Conservation (phyloP, 2,113 vertebrate genomes). For the Numenius arquata region DNA sequence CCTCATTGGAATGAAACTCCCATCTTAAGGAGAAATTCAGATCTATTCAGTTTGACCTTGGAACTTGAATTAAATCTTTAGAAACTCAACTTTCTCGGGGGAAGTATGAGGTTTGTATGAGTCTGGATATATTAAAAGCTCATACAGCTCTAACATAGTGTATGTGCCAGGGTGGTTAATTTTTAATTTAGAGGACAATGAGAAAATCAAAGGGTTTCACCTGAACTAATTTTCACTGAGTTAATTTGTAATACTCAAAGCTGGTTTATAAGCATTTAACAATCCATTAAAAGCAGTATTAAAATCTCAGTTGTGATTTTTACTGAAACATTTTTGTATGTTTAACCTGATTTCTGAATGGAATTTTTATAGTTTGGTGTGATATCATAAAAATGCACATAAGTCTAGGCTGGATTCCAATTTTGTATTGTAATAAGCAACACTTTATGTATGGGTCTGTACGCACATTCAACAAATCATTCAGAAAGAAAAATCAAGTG, state of each 20-base stretch:
- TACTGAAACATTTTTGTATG: slow-evolving; percentile 10
- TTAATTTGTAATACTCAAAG: slow-evolving; percentile 72
- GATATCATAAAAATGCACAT: slow-evolving; percentile 57
- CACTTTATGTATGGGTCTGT: slow-evolving; percentile 53
- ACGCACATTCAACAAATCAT: slow-evolving; percentile 52
- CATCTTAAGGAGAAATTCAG: slow-evolving; percentile 80
- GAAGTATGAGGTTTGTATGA: slow-evolving; percentile 75
- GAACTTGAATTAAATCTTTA: slow-evolving; percentile 83
- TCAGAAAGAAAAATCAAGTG: slow-evolving; percentile 54
- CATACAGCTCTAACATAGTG: slow-evolving; percentile 33
- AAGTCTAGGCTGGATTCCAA: slow-evolving; percentile 36
- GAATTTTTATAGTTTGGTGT: slow-evolving; percentile 48
- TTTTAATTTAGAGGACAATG: slow-evolving; percentile 79
- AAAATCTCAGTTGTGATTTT: slow-evolving; percentile 15
- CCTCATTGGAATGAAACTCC: slow-evolving; percentile 81
- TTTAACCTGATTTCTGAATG: slow-evolving; percentile 56
- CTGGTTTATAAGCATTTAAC: slow-evolving; percentile 63
- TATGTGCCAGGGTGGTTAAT: slow-evolving; percentile 72
- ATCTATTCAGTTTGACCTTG: slow-evolving; percentile 83
- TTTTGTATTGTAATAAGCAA: slow-evolving; percentile 51
- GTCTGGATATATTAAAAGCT: slow-evolving; percentile 72
- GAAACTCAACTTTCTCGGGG: slow-evolving; percentile 80
- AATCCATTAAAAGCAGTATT: slow-evolving; percentile 69
- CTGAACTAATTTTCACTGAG: slow-evolving; percentile 75
- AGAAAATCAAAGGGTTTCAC: slow-evolving; percentile 73